Conservation (phyloP, 2,888 invertebrate genomes). For the Heliconius sara region DNA sequence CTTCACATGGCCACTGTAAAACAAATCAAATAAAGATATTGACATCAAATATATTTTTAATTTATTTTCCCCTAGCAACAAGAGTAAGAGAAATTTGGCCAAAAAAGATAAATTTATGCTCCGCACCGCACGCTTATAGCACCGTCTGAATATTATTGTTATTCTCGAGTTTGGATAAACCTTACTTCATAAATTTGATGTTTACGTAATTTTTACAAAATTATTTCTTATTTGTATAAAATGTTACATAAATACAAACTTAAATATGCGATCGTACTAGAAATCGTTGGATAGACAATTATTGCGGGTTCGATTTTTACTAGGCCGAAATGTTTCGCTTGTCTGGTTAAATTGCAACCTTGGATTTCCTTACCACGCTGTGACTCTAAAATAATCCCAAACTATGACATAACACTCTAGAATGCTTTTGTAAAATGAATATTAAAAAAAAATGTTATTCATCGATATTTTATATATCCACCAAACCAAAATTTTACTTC, state of each 20-base stretch:
- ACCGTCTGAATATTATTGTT: constrained; percentile 8
- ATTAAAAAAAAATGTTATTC: no score
- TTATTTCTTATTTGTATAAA: constrained; percentile 10
- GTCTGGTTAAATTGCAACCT: no score
- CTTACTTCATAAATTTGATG: constrained; percentile 5
- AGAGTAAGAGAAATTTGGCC: background rate
- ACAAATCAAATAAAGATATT: background rate
- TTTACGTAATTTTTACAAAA: constrained; percentile 9
- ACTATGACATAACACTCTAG: no score
- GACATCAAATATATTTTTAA: background rate
- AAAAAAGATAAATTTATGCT: constrained; percentile 23
- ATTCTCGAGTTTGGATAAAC: constrained; percentile 16
- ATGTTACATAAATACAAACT: background rate
- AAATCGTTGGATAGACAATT: background rate
- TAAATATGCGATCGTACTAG: background rate
- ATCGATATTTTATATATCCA: no score
- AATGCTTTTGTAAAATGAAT: background rate
- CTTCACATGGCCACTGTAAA: background rate
- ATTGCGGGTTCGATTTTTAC: background rate
- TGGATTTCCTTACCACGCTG: no score
- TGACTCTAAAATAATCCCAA: no score
- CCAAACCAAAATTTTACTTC: no score
- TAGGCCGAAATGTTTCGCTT: background rate
- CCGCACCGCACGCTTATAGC: background rate
- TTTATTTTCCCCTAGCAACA: background rate